Percentiles rank a stretch among this genome's conserved stretches.
Evolutionary conservation across 2,888 invertebrate genomes (phyloP).

Genomic region (Tetragonula carbonaria): DNA sequence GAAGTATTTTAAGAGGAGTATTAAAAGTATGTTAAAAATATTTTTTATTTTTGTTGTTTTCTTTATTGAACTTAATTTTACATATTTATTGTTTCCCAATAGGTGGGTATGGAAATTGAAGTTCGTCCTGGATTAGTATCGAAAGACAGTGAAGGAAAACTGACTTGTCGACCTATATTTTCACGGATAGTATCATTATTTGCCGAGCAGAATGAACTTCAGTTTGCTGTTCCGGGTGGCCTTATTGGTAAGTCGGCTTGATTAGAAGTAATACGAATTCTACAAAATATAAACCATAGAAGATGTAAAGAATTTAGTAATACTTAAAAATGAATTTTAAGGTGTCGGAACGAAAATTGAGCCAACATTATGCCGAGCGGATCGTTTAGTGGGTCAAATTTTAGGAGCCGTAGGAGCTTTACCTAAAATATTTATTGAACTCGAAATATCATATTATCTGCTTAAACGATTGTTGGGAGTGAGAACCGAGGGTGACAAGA

Average conservation of each 20-base stretch:
- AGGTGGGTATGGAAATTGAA: slow-evolving; percentile 99
- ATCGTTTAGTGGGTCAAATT: slow-evolving; percentile 97
- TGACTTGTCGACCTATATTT: slow-evolving; percentile 98
- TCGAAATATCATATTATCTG: slow-evolving; percentile 99
- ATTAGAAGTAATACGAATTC: neutral
- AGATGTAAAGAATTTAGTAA: neutral
- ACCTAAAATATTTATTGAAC: slow-evolving; percentile 98
- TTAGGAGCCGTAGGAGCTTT: slow-evolving; percentile 98
- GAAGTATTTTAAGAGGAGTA: slow-evolving; percentile 98
- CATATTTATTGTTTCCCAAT: slow-evolving; percentile 30
- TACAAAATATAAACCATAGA: neutral
- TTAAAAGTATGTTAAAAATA: slow-evolving; percentile 86
- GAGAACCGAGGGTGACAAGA: slow-evolving; percentile 99
- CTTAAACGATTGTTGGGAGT: slow-evolving; percentile 98
- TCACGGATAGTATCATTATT: slow-evolving; percentile 98
- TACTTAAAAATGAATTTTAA: slow-evolving; percentile 66
- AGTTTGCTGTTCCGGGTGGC: slow-evolving; percentile 99
- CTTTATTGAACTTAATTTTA: neutral
- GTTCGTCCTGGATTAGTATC: slow-evolving; percentile 98
- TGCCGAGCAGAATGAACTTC: slow-evolving; percentile 99
- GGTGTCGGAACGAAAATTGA: slow-evolving; percentile 99
- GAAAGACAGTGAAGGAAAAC: slow-evolving; percentile 97
- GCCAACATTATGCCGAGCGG: slow-evolving; percentile 98
- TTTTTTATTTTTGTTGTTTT: neutral
- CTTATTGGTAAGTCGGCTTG: slow-evolving; percentile 89